These are phyloP conservation scores for Bostrychus sinensis DNA, from an alignment of 2,113 vertebrate genomes.

Conservation along the genomic window DNA sequence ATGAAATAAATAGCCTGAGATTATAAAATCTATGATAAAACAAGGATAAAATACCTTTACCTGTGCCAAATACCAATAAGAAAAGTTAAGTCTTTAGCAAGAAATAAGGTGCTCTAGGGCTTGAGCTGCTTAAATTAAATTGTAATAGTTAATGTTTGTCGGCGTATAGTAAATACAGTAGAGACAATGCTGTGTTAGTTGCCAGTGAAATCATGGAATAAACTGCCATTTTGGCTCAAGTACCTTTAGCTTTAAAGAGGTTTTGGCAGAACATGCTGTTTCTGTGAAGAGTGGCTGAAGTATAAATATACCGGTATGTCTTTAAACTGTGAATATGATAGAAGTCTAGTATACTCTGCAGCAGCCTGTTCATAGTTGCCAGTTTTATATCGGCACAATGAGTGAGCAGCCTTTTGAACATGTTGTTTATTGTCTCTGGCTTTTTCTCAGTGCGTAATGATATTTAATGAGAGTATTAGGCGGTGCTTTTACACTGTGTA, in stretches of 20 bases:
- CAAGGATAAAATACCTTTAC: no score
- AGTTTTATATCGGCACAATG: background rate
- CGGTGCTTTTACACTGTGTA: background rate
- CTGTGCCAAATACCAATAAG: no score
- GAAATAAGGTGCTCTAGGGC: no score
- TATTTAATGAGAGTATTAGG: slow-evolving; percentile 35
- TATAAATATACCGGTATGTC: background rate
- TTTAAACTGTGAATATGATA: background rate
- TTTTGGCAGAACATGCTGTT: slow-evolving; percentile 8
- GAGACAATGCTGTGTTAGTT: background rate
- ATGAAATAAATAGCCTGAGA: no score
- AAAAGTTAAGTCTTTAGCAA: no score
- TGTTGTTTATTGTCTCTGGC: slow-evolving; percentile 8
- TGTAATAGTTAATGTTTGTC: background rate
- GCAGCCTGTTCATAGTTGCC: slow-evolving; percentile 2
- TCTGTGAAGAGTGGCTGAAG: background rate
- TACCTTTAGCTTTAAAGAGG: background rate
- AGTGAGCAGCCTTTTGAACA: background rate
- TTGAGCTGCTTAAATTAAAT: background rate
- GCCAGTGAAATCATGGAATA: background rate
- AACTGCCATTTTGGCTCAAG: background rate
- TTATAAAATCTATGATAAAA: no score
- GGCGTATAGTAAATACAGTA: background rate
- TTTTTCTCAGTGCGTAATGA: slow-evolving; percentile 8
- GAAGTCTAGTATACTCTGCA: background rate